Percentiles rank a stretch among this genome's conserved stretches.
Conservation (phyloP, 2,888 invertebrate genomes). For the Myathropa florea region DNA sequence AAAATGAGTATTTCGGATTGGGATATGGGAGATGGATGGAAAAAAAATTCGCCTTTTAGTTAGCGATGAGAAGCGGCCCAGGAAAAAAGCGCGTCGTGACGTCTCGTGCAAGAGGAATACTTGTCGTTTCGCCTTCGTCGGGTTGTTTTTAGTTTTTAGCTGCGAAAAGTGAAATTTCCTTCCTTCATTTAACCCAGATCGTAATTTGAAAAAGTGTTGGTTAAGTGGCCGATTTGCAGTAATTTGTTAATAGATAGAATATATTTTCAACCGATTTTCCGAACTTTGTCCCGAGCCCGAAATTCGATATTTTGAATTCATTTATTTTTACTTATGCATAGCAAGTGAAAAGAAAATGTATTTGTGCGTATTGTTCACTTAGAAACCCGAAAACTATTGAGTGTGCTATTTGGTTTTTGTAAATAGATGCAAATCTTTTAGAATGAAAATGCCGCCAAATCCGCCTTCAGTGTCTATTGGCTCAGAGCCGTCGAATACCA, state of each 20-base stretch:
- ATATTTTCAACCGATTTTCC: slow-evolving; percentile 28
- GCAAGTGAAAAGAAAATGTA: background rate
- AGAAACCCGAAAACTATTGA: background rate
- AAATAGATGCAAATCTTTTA: background rate
- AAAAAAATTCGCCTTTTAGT: slow-evolving; percentile 61
- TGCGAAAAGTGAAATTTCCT: slow-evolving; percentile 6
- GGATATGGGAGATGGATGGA: slow-evolving; percentile 59
- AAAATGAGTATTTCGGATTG: slow-evolving; percentile 66
- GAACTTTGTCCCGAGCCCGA: slow-evolving; percentile 56
- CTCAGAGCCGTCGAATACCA: slow-evolving; percentile 54
- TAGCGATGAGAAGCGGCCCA: slow-evolving; percentile 64
- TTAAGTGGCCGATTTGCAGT: background rate
- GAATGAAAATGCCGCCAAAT: slow-evolving; percentile 71
- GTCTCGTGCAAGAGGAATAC: slow-evolving; percentile 60
- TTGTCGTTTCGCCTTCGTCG: slow-evolving; percentile 49
- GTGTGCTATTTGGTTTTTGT: background rate
- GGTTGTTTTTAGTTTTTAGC: slow-evolving; percentile 70
- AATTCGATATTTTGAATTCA: slow-evolving; percentile 42
- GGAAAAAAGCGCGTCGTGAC: slow-evolving; percentile 69
- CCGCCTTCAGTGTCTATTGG: slow-evolving; percentile 70
- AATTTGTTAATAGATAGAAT: background rate
- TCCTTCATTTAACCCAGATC: slow-evolving; percentile 13
- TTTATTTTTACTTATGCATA: background rate
- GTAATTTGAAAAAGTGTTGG: slow-evolving; percentile 7
- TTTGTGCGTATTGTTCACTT: slow-evolving; percentile 4